These are phyloP conservation scores for Barnardius zonarius DNA, from an alignment of 2,113 vertebrate species.

Conservation along the genomic window DNA sequence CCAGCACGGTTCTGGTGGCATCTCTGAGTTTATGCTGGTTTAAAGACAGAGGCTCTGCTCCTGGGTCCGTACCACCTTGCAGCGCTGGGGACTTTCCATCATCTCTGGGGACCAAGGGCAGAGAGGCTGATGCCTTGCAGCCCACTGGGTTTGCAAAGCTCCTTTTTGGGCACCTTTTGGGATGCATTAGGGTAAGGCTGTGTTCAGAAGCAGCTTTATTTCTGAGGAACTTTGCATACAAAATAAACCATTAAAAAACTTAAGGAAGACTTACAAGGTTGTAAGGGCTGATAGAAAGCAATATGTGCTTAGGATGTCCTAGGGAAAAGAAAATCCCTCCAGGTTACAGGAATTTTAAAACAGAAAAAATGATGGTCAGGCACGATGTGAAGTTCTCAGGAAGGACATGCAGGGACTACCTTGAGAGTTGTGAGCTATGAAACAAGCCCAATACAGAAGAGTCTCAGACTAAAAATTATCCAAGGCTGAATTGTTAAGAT, in stretches of 20 bases:
- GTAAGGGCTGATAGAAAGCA: neutral
- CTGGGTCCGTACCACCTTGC: fast-evolving
- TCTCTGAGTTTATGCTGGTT: neutral
- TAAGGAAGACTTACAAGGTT: neutral
- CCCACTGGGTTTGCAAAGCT: neutral
- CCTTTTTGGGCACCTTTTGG: neutral
- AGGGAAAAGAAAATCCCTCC: neutral
- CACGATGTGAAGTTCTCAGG: neutral
- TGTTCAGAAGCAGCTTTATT: neutral
- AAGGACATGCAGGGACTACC: neutral
- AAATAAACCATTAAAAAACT: neutral
- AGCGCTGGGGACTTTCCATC: neutral
- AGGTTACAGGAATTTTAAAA: neutral
- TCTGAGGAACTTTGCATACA: neutral
- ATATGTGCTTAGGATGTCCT: neutral
- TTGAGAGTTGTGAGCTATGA: neutral
- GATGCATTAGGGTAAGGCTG: neutral
- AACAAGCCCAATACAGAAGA: neutral
- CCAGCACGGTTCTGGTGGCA: neutral
- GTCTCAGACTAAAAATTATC: neutral
- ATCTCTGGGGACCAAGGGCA: fast-evolving
- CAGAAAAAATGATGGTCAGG: neutral
- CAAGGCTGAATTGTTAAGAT: neutral
- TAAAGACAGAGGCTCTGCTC: neutral
- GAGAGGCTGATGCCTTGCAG: neutral